Conservation (phyloP, 2,113 vertebrate genomes). For the Empidonax alnorum region DNA sequence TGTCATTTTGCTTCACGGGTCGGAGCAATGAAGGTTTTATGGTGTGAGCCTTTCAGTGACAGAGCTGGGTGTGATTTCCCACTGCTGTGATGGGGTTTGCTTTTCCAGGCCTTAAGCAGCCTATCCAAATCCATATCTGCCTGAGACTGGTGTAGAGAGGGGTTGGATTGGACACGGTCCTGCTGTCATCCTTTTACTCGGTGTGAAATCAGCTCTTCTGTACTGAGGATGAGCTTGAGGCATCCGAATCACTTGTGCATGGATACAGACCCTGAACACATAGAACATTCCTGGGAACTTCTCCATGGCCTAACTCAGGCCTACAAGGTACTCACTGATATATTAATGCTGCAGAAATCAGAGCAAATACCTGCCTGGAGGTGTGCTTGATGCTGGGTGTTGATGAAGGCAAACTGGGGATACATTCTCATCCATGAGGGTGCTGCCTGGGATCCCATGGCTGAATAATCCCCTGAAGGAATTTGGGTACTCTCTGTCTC, state of each 20-base stretch:
- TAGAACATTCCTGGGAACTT: neutral
- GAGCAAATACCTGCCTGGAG: neutral
- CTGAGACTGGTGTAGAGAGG: neutral
- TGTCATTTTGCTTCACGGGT: constrained; percentile 47
- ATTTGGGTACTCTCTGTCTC: neutral
- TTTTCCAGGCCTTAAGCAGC: neutral
- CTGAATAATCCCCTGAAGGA: neutral
- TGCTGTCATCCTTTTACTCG: fast-evolving
- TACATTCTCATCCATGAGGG: neutral
- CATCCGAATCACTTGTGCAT: neutral
- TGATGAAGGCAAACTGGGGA: neutral
- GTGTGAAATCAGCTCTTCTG: neutral
- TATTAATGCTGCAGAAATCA: neutral
- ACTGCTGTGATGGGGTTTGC: neutral
- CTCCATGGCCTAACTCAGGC: neutral
- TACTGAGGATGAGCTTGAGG: neutral
- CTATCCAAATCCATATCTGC: neutral
- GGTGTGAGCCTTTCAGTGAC: constrained; percentile 38
- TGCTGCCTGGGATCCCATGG: neutral
- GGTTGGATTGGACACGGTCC: neutral
- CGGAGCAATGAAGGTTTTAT: constrained; percentile 59
- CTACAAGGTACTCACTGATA: neutral
- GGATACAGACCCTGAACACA: fast-evolving
- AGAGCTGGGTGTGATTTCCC: constrained; percentile 25
- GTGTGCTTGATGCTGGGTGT: neutral